phyloP scores from a whole-genome alignment of 2,113 vertebrate species.

The Balaenoptera acutorostrata region DNA sequence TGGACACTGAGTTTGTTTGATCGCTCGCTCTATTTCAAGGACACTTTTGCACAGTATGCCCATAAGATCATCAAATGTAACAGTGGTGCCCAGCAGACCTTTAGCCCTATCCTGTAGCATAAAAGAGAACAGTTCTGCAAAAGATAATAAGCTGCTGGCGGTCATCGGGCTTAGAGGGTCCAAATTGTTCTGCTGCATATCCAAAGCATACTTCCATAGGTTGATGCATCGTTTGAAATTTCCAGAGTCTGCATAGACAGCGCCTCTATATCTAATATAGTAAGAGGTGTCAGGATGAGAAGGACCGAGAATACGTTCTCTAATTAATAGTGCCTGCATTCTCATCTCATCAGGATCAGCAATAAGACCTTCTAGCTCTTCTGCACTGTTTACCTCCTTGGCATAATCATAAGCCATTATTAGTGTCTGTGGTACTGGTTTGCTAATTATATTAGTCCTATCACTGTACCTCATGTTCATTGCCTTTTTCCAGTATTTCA shows the following conservation, averaged over 20 bases:
- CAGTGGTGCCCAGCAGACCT: slow-evolving; percentile 93
- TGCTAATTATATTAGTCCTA: slow-evolving; percentile 87
- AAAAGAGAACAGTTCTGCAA: slow-evolving; percentile 98
- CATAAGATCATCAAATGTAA: slow-evolving; percentile 98
- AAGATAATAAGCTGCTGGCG: slow-evolving; percentile 95
- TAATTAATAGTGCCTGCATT: slow-evolving; percentile 97
- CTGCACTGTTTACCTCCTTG: slow-evolving; percentile 90
- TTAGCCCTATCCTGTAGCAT: slow-evolving; percentile 99
- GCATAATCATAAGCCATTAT: slow-evolving; percentile 97
- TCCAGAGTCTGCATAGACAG: slow-evolving; percentile 97
- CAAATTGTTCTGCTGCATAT: slow-evolving; percentile 98
- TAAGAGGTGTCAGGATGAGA: slow-evolving; percentile 98
- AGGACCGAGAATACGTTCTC: slow-evolving; percentile 96
- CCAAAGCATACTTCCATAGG: slow-evolving; percentile 97
- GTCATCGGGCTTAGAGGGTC: slow-evolving; percentile 98
- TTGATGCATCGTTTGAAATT: slow-evolving; percentile 98
- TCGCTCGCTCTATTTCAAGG: slow-evolving; percentile 94
- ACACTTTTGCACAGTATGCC: slow-evolving; percentile 97
- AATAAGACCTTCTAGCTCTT: slow-evolving; percentile 95
- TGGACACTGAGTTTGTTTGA: slow-evolving; percentile 86
- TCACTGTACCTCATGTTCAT: slow-evolving; percentile 96
- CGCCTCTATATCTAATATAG: slow-evolving; percentile 97
- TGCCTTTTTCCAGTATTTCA: slow-evolving; percentile 98
- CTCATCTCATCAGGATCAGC: slow-evolving; percentile 98
- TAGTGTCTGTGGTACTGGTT: slow-evolving; percentile 91